A percentile compares a stretch with the other conserved stretches of the same genome.
Conservation (phyloP, 2,797 vertebrate species). For the Urosaurus nigricauda region DNA sequence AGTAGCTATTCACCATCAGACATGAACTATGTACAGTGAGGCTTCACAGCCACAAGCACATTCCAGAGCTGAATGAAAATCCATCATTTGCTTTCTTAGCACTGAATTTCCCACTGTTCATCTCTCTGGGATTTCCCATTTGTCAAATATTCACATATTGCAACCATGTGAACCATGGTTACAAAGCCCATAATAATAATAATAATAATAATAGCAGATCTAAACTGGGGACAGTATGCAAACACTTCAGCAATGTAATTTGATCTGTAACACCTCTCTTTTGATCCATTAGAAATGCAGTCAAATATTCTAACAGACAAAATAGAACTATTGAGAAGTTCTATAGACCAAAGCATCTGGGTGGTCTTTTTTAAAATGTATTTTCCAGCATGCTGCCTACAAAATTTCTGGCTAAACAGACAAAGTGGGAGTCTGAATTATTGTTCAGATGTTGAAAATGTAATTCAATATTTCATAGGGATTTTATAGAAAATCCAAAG, state of each 20-base stretch:
- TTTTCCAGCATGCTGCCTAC: not conserved
- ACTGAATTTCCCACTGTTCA: not conserved
- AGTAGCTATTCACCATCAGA: not conserved
- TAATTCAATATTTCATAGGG: not conserved
- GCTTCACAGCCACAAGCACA: not conserved
- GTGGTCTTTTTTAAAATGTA: conserved; percentile 4
- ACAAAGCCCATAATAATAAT: conserved; percentile 6
- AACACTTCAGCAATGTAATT: not conserved
- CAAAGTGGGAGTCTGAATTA: not conserved
- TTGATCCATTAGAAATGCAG: not conserved
- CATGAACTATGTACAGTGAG: not conserved
- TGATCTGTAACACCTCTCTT: not conserved
- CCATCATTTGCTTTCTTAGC: not conserved
- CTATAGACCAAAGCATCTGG: not conserved
- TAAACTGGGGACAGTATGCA: conserved; percentile 1
- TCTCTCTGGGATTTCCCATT: not conserved
- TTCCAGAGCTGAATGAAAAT: not conserved
- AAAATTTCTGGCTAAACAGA: not conserved
- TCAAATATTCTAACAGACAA: not conserved
- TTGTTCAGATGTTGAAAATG: not conserved
- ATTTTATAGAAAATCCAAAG: too few relatives aligned
- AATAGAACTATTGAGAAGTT: not conserved
- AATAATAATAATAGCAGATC: conserved; percentile 28
- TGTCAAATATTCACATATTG: not conserved
- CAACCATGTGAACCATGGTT: not conserved